phyloP scores from a whole-genome alignment of 2,888 invertebrate genomes.

The Troilus luridus region DNA sequence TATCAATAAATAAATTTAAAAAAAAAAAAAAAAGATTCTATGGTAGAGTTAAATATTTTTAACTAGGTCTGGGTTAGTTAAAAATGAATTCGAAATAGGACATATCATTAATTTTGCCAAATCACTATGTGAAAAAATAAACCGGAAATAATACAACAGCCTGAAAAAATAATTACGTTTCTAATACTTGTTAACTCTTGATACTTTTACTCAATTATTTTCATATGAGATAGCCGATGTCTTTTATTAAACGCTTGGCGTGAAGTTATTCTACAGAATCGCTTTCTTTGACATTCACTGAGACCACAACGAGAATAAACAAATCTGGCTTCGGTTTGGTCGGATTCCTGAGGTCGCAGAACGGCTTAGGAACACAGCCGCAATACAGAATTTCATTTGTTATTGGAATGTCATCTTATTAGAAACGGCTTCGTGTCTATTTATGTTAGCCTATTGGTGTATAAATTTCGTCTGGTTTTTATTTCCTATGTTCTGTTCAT shows the following conservation, averaged over 20 bases:
- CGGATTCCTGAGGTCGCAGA: background rate
- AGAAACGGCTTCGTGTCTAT: background rate
- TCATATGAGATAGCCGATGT: background rate
- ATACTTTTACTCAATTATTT: background rate
- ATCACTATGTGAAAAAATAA: background rate
- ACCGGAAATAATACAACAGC: background rate
- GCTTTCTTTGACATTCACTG: conserved; percentile 11
- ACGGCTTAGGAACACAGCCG: background rate
- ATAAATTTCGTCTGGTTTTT: background rate
- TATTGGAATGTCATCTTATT: background rate
- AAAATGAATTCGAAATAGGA: too few relatives aligned
- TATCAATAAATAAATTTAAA: too few relatives aligned
- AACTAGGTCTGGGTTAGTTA: too few relatives aligned
- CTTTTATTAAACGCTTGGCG: background rate
- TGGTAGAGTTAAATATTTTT: too few relatives aligned
- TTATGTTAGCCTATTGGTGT: background rate
- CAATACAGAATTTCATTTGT: background rate
- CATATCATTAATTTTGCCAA: background rate
- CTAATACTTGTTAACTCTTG: background rate
- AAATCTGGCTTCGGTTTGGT: background rate
- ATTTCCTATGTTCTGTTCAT: too few relatives aligned
- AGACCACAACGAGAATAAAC: background rate
- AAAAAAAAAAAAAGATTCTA: too few relatives aligned
- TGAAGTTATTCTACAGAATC: background rate
- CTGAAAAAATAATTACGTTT: background rate